Evolutionary conservation across 2,113 vertebrate genomes (phyloP), one percentile per base, ranked within the genome.

Genomic region (Daubentonia madagascariensis): DNA sequence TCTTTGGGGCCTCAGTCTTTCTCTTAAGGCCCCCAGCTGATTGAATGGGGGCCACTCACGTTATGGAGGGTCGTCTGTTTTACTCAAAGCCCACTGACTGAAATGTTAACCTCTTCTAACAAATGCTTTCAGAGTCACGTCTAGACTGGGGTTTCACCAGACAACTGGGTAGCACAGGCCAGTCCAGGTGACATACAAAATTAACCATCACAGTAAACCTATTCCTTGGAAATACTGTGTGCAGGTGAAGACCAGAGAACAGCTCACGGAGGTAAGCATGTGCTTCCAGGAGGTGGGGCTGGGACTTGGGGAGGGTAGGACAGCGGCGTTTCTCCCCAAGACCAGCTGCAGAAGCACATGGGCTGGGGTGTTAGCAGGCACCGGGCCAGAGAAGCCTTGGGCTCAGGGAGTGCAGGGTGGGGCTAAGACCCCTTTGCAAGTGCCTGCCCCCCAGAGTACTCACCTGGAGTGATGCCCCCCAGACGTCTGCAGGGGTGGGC

Each of bases 261-360:
- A 8, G 13, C 54, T 37, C 3, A 13, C 2, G 5, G 57, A 18
- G 57, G 6, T 8, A 37, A 5, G 12, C 0, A 1, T 1, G 3
- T 8, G 25, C 23, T 78, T 30, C 50, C 1, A 3, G 48, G 61
- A 2, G 57, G 57, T 10, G 20, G 14, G 3, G 17, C 52, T 1
- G 8, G 35, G 35, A 13, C 30, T 2, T 48, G 48, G 48, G 65
- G 40, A 8, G n/a, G 30, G 61, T 17, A 18, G 83, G 37, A 78
- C 1, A 0, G 17, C 18, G 3, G 45, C 45, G 20, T 43, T 4
- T 63, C 25, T 63, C 10, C 61, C 61, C 11, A 13, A 28, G 28
- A 28, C 2, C 25, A 63, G 25, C 25, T 45, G 1, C 12, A 8
- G 40, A 25, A 16, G 72, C 72, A 45, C 23, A 8, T 63, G 13